Evolutionary conservation across 2,113 vertebrate genomes (phyloP).

Genomic region (Cyprinodon brontotheroides): DNA sequence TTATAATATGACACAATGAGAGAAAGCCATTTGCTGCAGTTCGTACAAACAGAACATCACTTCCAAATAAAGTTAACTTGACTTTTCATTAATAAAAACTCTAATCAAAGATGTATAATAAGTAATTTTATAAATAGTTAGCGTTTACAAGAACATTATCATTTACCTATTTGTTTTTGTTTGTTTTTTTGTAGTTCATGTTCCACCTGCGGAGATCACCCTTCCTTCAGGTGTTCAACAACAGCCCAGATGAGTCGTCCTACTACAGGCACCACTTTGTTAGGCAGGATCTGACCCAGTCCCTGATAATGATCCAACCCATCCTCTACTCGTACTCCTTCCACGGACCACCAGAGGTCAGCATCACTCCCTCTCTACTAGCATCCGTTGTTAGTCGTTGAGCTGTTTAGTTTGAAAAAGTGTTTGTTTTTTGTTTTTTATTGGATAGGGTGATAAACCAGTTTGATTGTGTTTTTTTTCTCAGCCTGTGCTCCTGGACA

Average conservation of each 20-base stretch:
- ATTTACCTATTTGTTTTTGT: not conserved
- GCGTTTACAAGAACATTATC: not conserved
- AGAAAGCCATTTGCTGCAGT: not conserved
- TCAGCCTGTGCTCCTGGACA: conserved; percentile 96
- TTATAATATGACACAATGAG: not conserved
- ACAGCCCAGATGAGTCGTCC: conserved; percentile 95
- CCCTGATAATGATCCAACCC: conserved; percentile 97
- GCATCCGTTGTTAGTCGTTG: not conserved
- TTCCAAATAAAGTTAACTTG: not conserved
- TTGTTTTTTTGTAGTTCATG: conserved; percentile 86
- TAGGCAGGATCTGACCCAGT: conserved; percentile 95
- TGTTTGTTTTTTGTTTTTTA: not conserved
- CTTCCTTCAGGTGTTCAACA: conserved; percentile 98
- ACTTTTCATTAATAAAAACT: not conserved
- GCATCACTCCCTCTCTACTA: conserved; percentile 35
- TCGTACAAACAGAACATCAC: not conserved
- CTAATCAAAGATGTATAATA: not conserved
- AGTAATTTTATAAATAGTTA: not conserved
- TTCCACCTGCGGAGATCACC: conserved; percentile 96
- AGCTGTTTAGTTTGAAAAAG: not conserved
- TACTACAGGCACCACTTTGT: conserved; percentile 97
- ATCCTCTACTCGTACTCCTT: conserved; percentile 98
- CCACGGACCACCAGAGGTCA: conserved; percentile 95
- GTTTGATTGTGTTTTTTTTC: conserved; percentile 24
- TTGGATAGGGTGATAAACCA: not conserved